Percentiles rank a stretch among this genome's conserved stretches.
These are phyloP conservation scores for Ceratosolen fusciceps DNA, from an alignment of 1,140 invertebrate species.

Conservation along the genomic window DNA sequence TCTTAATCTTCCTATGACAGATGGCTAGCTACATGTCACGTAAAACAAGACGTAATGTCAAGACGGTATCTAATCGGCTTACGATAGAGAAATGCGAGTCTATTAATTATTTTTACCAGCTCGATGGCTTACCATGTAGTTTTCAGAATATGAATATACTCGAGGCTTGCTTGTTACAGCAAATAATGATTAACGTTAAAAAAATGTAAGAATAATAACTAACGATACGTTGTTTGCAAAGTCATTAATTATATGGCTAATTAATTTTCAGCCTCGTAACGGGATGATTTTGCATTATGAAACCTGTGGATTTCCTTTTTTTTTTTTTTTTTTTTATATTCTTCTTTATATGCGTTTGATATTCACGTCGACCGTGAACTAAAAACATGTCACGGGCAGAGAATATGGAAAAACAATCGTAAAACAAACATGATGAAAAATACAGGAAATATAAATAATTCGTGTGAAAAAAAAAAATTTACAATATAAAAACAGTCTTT, in stretches of 20 bases:
- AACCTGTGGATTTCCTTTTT: no score
- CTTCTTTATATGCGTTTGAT: neutral
- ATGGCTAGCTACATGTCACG: neutral
- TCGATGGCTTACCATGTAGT: no score
- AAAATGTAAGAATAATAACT: no score
- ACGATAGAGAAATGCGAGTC: neutral
- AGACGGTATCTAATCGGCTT: slow-evolving; percentile 12
- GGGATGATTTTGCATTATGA: slow-evolving; percentile 9
- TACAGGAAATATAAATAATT: no score
- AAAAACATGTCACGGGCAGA: neutral
- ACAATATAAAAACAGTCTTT: neutral
- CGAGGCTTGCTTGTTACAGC: no score
- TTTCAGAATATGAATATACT: no score
- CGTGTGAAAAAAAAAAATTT: no score
- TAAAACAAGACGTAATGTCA: slow-evolving; percentile 13
- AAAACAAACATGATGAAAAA: no score
- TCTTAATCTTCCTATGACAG: neutral
- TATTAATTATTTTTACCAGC: neutral
- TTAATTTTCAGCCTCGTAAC: neutral
- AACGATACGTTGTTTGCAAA: no score
- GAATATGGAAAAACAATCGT: neutral
- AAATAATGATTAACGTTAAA: no score
- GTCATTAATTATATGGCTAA: no score
- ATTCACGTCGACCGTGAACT: neutral
- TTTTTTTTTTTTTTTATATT: no score